Evolutionary conservation across 2,113 vertebrate species (phyloP), one percentile per base, ranked within the genome.

Genomic region (Stegostoma tigrinum): DNA sequence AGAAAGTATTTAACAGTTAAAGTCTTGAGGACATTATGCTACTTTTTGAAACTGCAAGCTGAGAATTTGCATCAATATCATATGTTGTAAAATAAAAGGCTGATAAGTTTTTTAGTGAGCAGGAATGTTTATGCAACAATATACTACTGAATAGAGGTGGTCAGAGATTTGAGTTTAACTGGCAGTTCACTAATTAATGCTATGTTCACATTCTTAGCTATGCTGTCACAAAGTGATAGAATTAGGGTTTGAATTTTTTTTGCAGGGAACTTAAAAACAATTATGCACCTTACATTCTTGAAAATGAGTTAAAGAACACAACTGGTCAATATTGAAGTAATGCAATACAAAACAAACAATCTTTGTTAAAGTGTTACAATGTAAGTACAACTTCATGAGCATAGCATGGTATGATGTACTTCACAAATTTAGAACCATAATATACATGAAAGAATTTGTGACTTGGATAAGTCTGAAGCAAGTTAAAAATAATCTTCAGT

Each of bases 381-480:
- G 10, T 27, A 93, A 10, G 2, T 66, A 66, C 19, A 67, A 19
- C 38, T n/a, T 42, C 34, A 93, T 17, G n/a, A 10, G 30, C 19
- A 23, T 17, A 93, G 5, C 34, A 5, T 42, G 61, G 19, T 38
- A 5, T 66, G 61, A 0, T 38, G 4, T n/a, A 38, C 38, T 38
- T 93, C 34, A 42, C 89, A 91, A 61, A 91, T 19, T n/a, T 91
- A 64, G 64, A 91, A 19, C n/a, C 34, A n/a, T 66, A 93, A 93
- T 21, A 6, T 66, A 7, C 17, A 23, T 93, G 64, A 23, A 91
- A 5, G 5, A 15, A 90, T 64, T 38, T 2, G 15, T 38, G 14
- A 6, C 30, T 90, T 93, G 15, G n/a, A 23, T n/a, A 17, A 67
- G 52, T 30, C 14, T n/a, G 30, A 93, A 66, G 34, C 19, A 38